Evolutionary conservation across 1,140 invertebrate species (phyloP).

Genomic region (Coenobita brevimanus): DNA sequence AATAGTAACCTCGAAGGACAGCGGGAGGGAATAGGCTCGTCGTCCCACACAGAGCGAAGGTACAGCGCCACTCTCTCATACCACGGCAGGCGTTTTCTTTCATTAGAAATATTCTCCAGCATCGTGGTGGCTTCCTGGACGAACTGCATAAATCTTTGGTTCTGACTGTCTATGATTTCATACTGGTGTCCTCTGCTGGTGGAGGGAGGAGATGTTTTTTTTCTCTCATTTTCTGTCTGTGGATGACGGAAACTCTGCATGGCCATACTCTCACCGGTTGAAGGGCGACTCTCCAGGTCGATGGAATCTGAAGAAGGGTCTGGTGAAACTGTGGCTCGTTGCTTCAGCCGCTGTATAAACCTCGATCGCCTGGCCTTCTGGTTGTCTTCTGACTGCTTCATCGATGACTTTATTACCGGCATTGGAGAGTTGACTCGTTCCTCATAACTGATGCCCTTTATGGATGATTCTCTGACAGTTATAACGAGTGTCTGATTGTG

Average conservation of each 20-base stretch:
- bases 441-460: too few relatives aligned
- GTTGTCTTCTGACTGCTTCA: too few relatives aligned
- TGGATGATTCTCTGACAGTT: too few relatives aligned
- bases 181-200: background rate
- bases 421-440: too few relatives aligned
- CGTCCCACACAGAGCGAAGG: constrained; percentile 27
- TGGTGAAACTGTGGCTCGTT: constrained; percentile 4
- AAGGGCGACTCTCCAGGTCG: background rate
- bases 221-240: background rate
- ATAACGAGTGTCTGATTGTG: too few relatives aligned
- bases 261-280: background rate
- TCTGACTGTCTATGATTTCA: background rate
- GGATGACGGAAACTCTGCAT: background rate
- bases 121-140: constrained; percentile 8
- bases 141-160: constrained; percentile 8
- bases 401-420: too few relatives aligned
- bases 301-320: background rate
- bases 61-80: constrained; percentile 36
- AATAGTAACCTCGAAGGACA: constrained; percentile 31
- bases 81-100: constrained; percentile 39
- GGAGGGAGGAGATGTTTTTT: background rate
- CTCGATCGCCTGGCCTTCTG: background rate
- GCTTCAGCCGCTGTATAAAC: constrained; percentile 2
- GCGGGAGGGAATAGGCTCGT: constrained; percentile 9
- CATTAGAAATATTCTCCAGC: constrained; percentile 23